Conservation (phyloP, 2,797 vertebrate species). For the Chelmon rostratus region DNA sequence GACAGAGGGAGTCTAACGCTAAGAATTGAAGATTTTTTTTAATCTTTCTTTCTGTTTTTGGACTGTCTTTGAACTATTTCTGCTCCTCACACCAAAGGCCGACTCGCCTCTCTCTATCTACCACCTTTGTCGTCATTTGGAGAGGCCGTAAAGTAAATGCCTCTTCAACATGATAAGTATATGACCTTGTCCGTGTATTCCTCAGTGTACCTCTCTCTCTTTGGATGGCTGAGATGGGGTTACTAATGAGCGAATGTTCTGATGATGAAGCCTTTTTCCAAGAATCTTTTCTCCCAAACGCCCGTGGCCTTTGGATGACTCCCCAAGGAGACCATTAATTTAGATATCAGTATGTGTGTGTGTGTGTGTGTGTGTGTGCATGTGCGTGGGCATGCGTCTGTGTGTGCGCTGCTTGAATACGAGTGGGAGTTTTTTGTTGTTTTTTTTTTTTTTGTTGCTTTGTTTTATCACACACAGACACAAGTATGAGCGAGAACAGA, state of each 20-base stretch:
- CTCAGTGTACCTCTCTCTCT: conserved; percentile 55
- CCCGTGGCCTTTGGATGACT: conserved; percentile 98
- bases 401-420: conserved; percentile 7
- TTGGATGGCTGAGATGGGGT: conserved; percentile 85
- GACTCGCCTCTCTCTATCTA: conserved; percentile 24
- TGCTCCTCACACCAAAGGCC: conserved; percentile 31
- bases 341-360: conserved; percentile 86
- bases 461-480: conserved; percentile 54
- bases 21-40: conserved; percentile 31
- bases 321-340: conserved; percentile 95
- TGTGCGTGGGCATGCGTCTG: too few relatives aligned
- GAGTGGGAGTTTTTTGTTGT: conserved; percentile 53
- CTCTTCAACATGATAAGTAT: conserved; percentile 67
- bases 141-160: conserved; percentile 64
- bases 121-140: conserved; percentile 39
- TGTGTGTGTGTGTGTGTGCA: conserved; percentile 38
- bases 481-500: conserved; percentile 56
- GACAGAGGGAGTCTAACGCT: conserved; percentile 58
- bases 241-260: conserved; percentile 96
- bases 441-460: conserved; percentile 66
- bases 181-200: conserved; percentile 68
- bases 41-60: conserved; percentile 32
- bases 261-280: conserved; percentile 95
- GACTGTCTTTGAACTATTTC: conserved; percentile 53
- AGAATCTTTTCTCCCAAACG: conserved; percentile 96